Evolutionary conservation across 2,888 invertebrate genomes (phyloP).

Genomic region (Dinocampus coccinellae): DNA sequence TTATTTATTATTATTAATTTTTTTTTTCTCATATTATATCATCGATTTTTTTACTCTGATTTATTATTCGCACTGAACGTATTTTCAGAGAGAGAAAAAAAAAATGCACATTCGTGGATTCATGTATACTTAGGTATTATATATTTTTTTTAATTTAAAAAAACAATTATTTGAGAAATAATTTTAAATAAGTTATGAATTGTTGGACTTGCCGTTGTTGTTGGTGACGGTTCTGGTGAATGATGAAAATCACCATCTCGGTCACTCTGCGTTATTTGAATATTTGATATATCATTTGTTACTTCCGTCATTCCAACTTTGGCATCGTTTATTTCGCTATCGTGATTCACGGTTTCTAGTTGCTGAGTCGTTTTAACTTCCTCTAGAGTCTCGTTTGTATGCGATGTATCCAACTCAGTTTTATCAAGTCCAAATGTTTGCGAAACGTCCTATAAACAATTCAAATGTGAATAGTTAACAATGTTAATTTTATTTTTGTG

Average conservation of each 20-base stretch:
- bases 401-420: conserved; percentile 50
- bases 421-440: conserved; percentile 67
- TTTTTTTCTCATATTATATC: background rate
- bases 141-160: conserved; percentile 2
- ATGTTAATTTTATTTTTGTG: background rate
- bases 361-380: conserved; percentile 27
- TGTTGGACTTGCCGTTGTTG: conserved; percentile 40
- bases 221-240: conserved; percentile 36
- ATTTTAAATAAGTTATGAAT: background rate
- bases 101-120: background rate
- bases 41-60: background rate
- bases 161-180: conserved; percentile 4
- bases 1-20: background rate
- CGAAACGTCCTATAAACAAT: conserved; percentile 60
- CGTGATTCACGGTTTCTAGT: conserved; percentile 37
- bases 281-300: conserved; percentile 39
- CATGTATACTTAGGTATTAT: background rate
- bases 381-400: conserved; percentile 40
- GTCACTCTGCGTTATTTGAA: conserved; percentile 29
- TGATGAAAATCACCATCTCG: conserved; percentile 36
- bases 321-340: conserved; percentile 39
- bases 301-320: conserved; percentile 43
- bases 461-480: background rate
- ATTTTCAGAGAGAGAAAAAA: conserved; percentile 17
- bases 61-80: conserved; percentile 23